These are phyloP conservation scores for Drosophila lacicola DNA, from an alignment of 2,888 invertebrate species.

Conservation along the genomic window DNA sequence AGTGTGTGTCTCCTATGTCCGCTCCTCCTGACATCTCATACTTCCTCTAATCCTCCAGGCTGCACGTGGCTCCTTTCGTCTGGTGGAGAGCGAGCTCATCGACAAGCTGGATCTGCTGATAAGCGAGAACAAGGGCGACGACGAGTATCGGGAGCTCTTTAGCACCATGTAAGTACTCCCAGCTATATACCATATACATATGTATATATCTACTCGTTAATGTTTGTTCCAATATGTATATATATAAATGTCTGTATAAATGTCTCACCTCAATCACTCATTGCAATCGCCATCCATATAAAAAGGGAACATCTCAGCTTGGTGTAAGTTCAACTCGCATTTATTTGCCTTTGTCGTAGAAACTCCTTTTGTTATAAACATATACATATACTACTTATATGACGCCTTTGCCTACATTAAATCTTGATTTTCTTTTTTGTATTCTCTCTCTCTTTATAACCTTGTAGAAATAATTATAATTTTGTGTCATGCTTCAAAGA, in stretches of 20 bases:
- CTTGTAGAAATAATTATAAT: neutral
- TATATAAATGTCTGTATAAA: constrained; percentile 59
- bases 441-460: neutral
- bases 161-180: constrained; percentile 94
- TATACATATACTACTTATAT: neutral
- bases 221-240: constrained; percentile 39
- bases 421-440: neutral
- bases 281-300: constrained; percentile 76
- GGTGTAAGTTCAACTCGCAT: constrained; percentile 90
- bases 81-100: constrained; percentile 96
- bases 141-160: constrained; percentile 96
- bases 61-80: constrained; percentile 93
- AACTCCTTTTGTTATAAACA: constrained; percentile 4
- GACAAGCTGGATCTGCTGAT: constrained; percentile 97
- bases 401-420: neutral
- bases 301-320: constrained; percentile 96
- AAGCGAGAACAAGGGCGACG: constrained; percentile 97
- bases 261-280: constrained; percentile 64
- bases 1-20: neutral
- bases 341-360: constrained; percentile 41
- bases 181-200: constrained; percentile 14
- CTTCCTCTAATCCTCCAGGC: constrained; percentile 75
- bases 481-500: too few species aligned
- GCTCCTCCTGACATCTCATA: too few species aligned
- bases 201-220: constrained; percentile 22